Conservation (phyloP, 2,113 vertebrate species). For the Dasyprocta punctata region DNA sequence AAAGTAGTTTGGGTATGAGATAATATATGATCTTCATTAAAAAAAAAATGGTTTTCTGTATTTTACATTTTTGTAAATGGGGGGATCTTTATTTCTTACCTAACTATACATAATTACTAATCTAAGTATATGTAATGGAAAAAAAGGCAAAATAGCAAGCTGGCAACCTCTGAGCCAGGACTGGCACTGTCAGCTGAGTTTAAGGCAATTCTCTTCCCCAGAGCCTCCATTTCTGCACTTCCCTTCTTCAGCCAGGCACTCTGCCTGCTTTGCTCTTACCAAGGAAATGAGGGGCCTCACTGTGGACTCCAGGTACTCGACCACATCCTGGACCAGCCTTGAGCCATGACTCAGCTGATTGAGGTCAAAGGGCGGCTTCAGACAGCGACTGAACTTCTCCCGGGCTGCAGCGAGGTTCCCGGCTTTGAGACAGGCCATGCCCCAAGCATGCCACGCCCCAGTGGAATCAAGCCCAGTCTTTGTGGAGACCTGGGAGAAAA, state of each 20-base stretch:
- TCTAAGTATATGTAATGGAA: background rate
- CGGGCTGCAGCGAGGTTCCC: conserved; percentile 91
- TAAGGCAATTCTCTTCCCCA: background rate
- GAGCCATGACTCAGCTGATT: conserved; percentile 93
- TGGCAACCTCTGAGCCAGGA: background rate
- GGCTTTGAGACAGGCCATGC: conserved; percentile 95
- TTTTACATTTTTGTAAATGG: background rate
- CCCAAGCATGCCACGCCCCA: conserved; percentile 98
- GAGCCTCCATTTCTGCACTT: background rate
- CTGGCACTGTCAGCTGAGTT: background rate
- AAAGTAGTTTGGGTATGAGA: background rate
- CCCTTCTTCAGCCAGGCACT: background rate
- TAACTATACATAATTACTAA: background rate
- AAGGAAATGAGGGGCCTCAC: conserved; percentile 86
- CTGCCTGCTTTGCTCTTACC: conserved; percentile 85
- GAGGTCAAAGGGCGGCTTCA: conserved; percentile 94
- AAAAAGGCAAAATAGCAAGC: background rate
- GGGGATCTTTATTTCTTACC: background rate
- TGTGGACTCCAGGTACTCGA: conserved; percentile 94
- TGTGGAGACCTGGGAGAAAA: conserved; percentile 93
- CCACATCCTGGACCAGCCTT: conserved; percentile 92
- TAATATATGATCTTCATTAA: conserved; percentile 6
- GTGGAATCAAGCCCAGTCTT: conserved; percentile 95
- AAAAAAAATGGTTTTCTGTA: background rate
- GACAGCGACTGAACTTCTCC: conserved; percentile 95